Base-by-base conservation (phyloP, 2,113 vertebrate genomes). In the Dasyprocta punctata region DNA sequence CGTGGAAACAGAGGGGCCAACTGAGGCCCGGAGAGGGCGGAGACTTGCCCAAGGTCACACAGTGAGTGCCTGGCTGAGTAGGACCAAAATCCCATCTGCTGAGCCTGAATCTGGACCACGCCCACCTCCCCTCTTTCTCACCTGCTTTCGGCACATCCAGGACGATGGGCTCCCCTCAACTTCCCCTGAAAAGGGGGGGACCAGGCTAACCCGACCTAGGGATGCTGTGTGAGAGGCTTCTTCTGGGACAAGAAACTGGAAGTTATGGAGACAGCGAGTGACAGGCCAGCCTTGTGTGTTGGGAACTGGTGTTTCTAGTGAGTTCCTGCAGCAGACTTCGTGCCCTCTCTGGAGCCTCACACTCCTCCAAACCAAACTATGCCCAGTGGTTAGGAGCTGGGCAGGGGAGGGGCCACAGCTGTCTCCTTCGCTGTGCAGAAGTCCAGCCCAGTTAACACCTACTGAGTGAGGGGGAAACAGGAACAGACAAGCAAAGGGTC, bases 11-110 rank as follows among this genome's bases (percentile, higher is more conserved):
- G 56, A 90, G 58, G 41, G n/a, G 20, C 4, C 58, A 6, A 3
- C 20, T 5, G 26, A 83, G 83, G 78, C 33, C 67, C 0, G 0
- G 16, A 38, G 30, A 56, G 26, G 17, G 10, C 4, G 0, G 44
- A 22, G 22, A 30, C 86, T 41, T n/a, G 7, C 16, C 49, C 28
- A 19, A 28, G 89, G 33, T 56, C 89, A 36, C 33, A 0, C 0
- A 0, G 38, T 2, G 22, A 67, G 3, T 73, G 24, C 19, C 41
- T 17, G 19, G 52, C 86, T 22, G 13, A 58, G 38, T 0, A 65
- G n/a, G 81, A 36, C 33, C 3, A 2, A 26, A 83, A 67, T n/a
- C 49, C 56, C 19, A 33, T 38, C 54, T 93, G 63, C 90, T 22
- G 19, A 56, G 65, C 36, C 73, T n/a, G 14, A 52, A 61, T 67